These are phyloP conservation scores for Odontophorus gujanensis DNA, from an alignment of 2,113 vertebrate genomes.

Conservation along the genomic window DNA sequence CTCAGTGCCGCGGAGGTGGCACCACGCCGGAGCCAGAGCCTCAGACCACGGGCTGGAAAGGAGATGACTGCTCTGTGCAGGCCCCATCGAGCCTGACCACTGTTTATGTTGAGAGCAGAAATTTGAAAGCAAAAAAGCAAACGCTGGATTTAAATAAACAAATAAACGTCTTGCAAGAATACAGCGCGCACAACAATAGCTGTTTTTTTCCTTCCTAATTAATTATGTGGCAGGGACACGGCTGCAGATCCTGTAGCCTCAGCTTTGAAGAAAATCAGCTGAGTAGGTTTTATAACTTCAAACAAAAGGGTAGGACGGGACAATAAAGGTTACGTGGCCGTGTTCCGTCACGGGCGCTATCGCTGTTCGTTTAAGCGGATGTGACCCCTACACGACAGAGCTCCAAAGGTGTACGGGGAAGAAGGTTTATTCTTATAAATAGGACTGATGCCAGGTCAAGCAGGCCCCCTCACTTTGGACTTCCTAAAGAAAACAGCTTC, in stretches of 20 bases:
- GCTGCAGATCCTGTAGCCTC: constrained; percentile 34
- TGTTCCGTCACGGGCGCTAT: constrained; percentile 48
- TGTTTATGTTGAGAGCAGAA: neutral
- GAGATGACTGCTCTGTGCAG: constrained; percentile 24
- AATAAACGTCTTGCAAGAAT: neutral
- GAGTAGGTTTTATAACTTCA: constrained; percentile 61
- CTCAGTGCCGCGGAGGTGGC: neutral
- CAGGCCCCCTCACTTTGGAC: constrained; percentile 83
- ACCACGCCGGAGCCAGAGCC: neutral
- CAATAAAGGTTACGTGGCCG: constrained; percentile 70
- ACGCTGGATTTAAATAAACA: constrained; percentile 13
- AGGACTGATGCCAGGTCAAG: constrained; percentile 88
- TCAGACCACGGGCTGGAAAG: neutral
- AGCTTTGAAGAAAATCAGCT: constrained; percentile 71
- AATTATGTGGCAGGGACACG: neutral
- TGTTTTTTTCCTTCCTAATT: constrained; percentile 4
- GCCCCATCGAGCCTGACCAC: neutral
- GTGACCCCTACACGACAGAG: constrained; percentile 86
- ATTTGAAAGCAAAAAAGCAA: constrained; percentile 11
- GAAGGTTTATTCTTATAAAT: constrained; percentile 85
- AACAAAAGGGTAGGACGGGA: constrained; percentile 73
- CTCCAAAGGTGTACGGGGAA: constrained; percentile 84
- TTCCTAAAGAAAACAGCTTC: constrained; percentile 95
- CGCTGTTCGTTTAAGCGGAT: constrained; percentile 76
- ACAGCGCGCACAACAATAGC: neutral